These are phyloP conservation scores for Ivindomyrus marchei DNA, from an alignment of 2,113 vertebrate genomes.

Conservation along the genomic window DNA sequence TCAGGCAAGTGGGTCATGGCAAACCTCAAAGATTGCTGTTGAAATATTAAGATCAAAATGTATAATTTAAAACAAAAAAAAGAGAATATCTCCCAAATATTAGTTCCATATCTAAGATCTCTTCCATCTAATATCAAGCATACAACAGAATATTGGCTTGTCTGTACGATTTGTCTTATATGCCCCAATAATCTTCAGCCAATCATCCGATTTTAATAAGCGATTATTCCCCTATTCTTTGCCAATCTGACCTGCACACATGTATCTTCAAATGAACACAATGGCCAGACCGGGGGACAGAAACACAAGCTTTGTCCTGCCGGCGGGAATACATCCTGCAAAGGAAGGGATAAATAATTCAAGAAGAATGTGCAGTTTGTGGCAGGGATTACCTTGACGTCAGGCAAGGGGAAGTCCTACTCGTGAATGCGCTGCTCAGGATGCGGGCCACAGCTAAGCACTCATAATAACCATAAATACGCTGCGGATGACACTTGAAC, in stretches of 20 bases:
- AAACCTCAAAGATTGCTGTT: background rate
- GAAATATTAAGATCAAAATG: background rate
- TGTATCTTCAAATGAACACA: background rate
- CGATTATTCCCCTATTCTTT: background rate
- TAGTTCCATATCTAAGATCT: background rate
- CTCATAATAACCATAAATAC: background rate
- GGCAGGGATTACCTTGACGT: background rate
- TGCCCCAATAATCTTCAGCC: background rate
- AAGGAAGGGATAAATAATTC: conserved; percentile 14
- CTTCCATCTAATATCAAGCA: background rate
- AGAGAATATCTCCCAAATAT: background rate
- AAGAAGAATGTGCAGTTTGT: background rate
- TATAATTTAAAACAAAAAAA: background rate
- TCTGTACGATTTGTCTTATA: background rate
- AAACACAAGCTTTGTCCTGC: background rate
- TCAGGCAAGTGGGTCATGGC: background rate
- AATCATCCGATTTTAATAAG: background rate
- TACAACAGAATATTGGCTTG: background rate
- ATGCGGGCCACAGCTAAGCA: background rate
- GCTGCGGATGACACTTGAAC: background rate
- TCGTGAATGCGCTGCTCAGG: background rate
- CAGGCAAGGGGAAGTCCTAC: background rate
- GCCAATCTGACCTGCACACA: background rate
- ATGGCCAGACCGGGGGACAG: background rate
- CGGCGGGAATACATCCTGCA: background rate